Evolutionary conservation across 2,113 vertebrate species (phyloP).

Genomic region (Micromys minutus): DNA sequence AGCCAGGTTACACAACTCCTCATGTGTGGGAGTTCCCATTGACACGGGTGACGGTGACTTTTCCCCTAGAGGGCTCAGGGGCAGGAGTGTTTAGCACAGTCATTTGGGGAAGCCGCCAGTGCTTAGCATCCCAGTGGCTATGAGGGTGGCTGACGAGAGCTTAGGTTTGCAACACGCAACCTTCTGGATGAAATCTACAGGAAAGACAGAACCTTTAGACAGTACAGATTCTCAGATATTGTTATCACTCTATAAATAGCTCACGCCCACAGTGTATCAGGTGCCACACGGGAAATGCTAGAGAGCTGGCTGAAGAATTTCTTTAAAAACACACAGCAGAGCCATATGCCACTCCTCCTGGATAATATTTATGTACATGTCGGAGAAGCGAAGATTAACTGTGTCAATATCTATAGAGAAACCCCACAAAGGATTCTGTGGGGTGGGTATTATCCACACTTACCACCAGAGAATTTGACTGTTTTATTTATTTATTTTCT

Average conservation of each 20-base stretch:
- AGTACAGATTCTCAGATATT: slow-evolving; percentile 72
- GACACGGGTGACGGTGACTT: neutral
- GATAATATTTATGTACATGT: slow-evolving; percentile 68
- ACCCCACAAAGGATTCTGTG: slow-evolving; percentile 36
- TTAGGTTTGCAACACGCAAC: slow-evolving; percentile 54
- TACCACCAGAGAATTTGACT: slow-evolving; percentile 39
- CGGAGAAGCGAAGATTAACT: slow-evolving; percentile 70
- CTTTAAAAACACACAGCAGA: slow-evolving; percentile 67
- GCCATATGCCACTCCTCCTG: slow-evolving; percentile 69
- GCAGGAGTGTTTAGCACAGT: neutral
- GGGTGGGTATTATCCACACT: slow-evolving; percentile 18
- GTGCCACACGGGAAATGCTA: slow-evolving; percentile 70
- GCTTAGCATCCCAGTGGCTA: neutral
- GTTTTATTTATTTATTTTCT: neutral
- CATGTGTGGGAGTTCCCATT: neutral
- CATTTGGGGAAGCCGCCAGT: neutral
- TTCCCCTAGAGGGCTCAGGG: neutral
- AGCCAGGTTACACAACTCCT: neutral
- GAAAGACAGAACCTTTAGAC: slow-evolving; percentile 62
- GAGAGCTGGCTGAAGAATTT: slow-evolving; percentile 64
- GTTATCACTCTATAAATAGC: slow-evolving; percentile 75
- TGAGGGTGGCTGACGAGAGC: neutral
- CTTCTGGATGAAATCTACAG: slow-evolving; percentile 39
- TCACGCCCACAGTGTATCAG: slow-evolving; percentile 66
- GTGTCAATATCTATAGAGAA: slow-evolving; percentile 71